phyloP scores from a whole-genome alignment of 2,797 vertebrate genomes.

The Zalophus californianus region DNA sequence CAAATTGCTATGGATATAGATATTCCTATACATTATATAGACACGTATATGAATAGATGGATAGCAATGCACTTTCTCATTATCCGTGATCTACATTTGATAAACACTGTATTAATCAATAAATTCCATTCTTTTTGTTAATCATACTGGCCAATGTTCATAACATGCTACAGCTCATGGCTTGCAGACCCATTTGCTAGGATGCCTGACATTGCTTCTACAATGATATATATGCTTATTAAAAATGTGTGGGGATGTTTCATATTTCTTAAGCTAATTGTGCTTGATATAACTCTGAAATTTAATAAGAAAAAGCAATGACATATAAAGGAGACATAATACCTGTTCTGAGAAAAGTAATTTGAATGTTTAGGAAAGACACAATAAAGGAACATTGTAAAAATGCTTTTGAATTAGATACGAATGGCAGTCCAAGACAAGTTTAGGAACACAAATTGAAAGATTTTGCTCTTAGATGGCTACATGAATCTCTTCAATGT shows the following conservation, averaged over 20 bases:
- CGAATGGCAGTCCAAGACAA: neutral
- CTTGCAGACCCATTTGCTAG: neutral
- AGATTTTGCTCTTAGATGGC: neutral
- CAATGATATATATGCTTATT: neutral
- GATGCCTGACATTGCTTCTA: neutral
- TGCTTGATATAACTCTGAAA: neutral
- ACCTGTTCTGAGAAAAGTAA: constrained; percentile 6
- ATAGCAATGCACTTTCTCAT: neutral
- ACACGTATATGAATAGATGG: neutral
- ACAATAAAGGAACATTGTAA: neutral
- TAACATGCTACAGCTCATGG: neutral
- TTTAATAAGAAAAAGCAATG: neutral
- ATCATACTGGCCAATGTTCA: neutral
- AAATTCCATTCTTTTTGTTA: neutral
- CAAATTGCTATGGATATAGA: neutral
- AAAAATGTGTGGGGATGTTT: neutral
- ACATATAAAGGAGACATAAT: neutral
- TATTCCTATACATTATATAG: neutral
- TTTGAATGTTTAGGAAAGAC: constrained; percentile 7
- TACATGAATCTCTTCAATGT: neutral
- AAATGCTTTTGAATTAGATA: neutral
- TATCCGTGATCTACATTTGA: neutral
- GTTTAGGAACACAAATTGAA: neutral
- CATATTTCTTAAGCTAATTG: neutral
- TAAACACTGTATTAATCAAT: neutral